These are phyloP conservation scores for Tolmerus cingulatus DNA, from an alignment of 2,888 invertebrate genomes.

Conservation along the genomic window DNA sequence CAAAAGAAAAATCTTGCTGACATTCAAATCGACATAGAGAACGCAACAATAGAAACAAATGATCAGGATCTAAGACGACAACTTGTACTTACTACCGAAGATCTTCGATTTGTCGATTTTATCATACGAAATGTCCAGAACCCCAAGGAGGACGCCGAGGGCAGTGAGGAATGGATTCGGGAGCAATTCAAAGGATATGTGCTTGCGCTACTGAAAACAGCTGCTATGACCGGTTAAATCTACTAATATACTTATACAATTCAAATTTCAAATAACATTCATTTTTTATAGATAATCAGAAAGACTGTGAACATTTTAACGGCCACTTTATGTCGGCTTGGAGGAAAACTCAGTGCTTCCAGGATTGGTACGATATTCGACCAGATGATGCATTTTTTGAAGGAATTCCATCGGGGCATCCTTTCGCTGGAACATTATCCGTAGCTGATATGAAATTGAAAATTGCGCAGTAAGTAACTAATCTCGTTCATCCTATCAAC, in stretches of 20 bases:
- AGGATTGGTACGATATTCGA: constrained; percentile 77
- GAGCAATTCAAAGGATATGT: constrained; percentile 91
- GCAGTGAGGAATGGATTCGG: constrained; percentile 96
- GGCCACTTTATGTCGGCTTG: constrained; percentile 82
- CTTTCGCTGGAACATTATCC: constrained; percentile 92
- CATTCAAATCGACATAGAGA: constrained; percentile 88
- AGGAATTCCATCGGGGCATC: constrained; percentile 82
- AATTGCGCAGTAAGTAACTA: constrained; percentile 81
- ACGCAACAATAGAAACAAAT: constrained; percentile 80
- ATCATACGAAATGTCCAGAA: constrained; percentile 79
- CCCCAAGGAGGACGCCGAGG: constrained; percentile 78
- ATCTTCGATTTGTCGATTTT: constrained; percentile 93
- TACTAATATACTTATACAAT: background rate
- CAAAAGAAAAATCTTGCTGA: constrained; percentile 93
- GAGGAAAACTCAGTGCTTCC: constrained; percentile 88
- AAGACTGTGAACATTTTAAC: constrained; percentile 90
- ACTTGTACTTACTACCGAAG: constrained; percentile 91
- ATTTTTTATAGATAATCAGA: constrained; percentile 70
- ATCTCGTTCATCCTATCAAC: background rate
- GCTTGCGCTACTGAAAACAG: constrained; percentile 81
- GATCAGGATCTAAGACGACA: constrained; percentile 83
- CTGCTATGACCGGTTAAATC: constrained; percentile 72
- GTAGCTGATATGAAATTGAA: constrained; percentile 93
- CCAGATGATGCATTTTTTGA: constrained; percentile 74
- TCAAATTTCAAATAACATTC: background rate